A percentile compares a stretch with the other conserved stretches of the same genome.
Conservation (phyloP, 2,888 invertebrate genomes). For the Drosophila neonasuta region DNA sequence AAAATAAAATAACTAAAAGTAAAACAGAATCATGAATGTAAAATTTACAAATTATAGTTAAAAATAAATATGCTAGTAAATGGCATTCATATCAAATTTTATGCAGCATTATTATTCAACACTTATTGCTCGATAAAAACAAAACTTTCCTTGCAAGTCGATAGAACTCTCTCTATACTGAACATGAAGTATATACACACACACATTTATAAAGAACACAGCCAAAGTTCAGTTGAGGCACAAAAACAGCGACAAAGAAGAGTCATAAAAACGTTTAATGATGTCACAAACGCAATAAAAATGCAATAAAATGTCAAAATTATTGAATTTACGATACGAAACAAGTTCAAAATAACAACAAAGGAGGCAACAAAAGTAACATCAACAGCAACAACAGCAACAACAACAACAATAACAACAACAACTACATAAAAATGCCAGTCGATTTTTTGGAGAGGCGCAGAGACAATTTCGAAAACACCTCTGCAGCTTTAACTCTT, state of each 20-base stretch:
- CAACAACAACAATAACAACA: conserved; percentile 19
- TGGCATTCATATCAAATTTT: neutral
- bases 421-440: conserved; percentile 54
- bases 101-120: neutral
- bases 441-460: conserved; percentile 27
- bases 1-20: no score
- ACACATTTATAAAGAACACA: conserved; percentile 34
- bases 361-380: conserved; percentile 34
- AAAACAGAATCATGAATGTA: neutral
- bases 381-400: conserved; percentile 33
- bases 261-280: conserved; percentile 76
- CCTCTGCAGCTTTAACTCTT: conserved; percentile 58
- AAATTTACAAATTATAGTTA: neutral
- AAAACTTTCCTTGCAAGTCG: conserved; percentile 11
- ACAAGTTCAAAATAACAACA: conserved; percentile 72
- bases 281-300: conserved; percentile 78
- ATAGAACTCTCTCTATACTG: neutral
- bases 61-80: neutral
- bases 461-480: conserved; percentile 59
- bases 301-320: conserved; percentile 78
- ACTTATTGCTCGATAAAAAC: neutral
- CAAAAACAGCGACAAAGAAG: conserved; percentile 71
- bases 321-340: conserved; percentile 78
- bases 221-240: conserved; percentile 68
- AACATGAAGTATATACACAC: conserved; percentile 16